Evolutionary conservation across 2,113 vertebrate genomes (phyloP).

Genomic region (Ophthalmolycus amberensis): DNA sequence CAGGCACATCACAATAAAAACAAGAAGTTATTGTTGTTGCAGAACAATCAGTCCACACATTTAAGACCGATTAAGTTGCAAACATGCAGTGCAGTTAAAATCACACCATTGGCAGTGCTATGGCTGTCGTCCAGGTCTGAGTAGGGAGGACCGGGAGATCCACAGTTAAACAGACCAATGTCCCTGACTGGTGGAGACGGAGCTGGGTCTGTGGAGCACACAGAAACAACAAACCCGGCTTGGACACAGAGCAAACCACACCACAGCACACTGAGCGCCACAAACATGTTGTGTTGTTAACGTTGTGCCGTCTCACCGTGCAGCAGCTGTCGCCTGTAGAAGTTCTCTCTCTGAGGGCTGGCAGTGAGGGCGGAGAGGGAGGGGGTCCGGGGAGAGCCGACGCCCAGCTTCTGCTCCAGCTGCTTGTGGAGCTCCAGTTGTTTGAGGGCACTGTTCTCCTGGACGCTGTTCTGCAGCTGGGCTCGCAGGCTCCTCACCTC

Average conservation of each 20-base stretch:
- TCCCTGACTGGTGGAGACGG: constrained; percentile 93
- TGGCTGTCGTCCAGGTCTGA: constrained; percentile 79
- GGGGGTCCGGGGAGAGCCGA: constrained; percentile 64
- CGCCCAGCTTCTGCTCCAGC: constrained; percentile 79
- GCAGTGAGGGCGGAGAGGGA: constrained; percentile 74
- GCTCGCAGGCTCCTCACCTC: constrained; percentile 86
- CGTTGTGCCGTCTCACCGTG: constrained; percentile 75
- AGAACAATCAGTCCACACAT: constrained; percentile 8
- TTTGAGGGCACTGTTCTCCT: constrained; percentile 85
- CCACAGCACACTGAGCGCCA: constrained; percentile 31
- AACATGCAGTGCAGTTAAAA: constrained; percentile 50
- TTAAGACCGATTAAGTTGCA: constrained; percentile 25
- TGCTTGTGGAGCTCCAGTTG: constrained; percentile 86
- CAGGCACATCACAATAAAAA: constrained; percentile 2
- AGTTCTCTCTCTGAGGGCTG: constrained; percentile 76
- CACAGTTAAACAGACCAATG: constrained; percentile 85
- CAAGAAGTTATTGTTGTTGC: background rate
- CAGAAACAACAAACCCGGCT: constrained; percentile 65
- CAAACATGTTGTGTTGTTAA: background rate
- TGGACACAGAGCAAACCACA: constrained; percentile 54
- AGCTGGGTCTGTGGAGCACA: constrained; percentile 84
- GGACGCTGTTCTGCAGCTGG: constrained; percentile 87
- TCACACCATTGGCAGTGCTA: constrained; percentile 82
- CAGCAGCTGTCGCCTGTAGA: constrained; percentile 78
- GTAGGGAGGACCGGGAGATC: constrained; percentile 70